A percentile compares a stretch with the other conserved stretches of the same genome.
phyloP scores from a whole-genome alignment of 2,888 invertebrate genomes.

The Ellobium chinense region DNA sequence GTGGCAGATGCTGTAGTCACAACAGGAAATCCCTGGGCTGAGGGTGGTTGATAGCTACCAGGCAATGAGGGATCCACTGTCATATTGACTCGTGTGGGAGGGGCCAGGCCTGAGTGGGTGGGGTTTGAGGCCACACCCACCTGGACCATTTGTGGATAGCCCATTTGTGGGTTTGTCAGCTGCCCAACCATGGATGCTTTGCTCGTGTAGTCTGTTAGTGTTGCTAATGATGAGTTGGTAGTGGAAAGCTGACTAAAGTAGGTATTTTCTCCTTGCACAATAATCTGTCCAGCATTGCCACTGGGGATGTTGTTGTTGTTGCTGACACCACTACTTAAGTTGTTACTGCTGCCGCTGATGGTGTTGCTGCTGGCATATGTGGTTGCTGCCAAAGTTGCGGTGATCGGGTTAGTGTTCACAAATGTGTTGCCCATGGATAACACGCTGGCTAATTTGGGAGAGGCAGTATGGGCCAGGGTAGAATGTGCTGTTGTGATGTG shows the following conservation, averaged over 20 bases:
- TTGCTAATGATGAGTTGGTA: not conserved
- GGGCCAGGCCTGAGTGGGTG: not conserved
- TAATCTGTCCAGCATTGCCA: not conserved
- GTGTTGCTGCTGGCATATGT: not conserved
- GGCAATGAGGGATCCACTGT: not conserved
- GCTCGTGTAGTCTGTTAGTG: slow-evolving; percentile 1
- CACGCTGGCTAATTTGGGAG: not conserved
- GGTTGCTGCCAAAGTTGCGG: not conserved
- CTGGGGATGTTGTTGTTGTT: not conserved
- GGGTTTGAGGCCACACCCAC: slow-evolving; percentile 1
- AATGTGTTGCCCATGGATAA: slow-evolving; percentile 36
- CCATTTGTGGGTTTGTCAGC: slow-evolving; percentile 10
- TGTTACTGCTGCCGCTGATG: not conserved
- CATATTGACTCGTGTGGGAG: not conserved
- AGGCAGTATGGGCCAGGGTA: not conserved
- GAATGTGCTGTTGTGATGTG: not conserved
- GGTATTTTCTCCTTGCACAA: slow-evolving; percentile 7
- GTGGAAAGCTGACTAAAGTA: slow-evolving; percentile 21
- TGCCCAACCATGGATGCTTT: not conserved
- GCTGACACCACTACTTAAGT: not conserved
- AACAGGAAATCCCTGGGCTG: not conserved
- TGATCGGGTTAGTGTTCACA: not conserved
- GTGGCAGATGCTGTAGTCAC: not conserved
- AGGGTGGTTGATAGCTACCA: not conserved
- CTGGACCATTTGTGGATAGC: slow-evolving; percentile 16